These are phyloP conservation scores for Hippocampus barbouri DNA, from an alignment of 2,113 vertebrate genomes.

Conservation along the genomic window DNA sequence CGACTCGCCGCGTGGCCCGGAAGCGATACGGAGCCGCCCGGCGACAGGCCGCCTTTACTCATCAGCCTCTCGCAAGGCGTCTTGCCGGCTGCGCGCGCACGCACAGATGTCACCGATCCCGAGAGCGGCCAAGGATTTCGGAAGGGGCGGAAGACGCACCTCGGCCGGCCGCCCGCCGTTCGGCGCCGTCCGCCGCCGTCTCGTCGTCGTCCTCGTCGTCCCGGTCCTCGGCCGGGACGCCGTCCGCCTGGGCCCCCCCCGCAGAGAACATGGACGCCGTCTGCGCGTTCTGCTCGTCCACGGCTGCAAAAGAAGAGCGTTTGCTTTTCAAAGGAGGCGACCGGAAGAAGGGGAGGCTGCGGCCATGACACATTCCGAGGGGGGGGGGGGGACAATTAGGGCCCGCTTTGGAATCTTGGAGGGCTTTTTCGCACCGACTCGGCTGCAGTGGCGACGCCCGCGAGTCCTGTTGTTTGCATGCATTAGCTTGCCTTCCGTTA, in stretches of 20 bases:
- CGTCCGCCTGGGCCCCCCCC: constrained; percentile 66
- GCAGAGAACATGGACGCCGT: constrained; percentile 81
- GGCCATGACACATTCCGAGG: too few relatives aligned
- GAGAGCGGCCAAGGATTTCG: neutral
- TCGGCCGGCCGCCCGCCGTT: constrained; percentile 73
- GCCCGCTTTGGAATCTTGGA: too few relatives aligned
- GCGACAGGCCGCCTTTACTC: constrained; percentile 78
- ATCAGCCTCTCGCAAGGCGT: constrained; percentile 88
- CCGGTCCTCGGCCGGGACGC: constrained; percentile 55
- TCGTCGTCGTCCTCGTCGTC: constrained; percentile 69
- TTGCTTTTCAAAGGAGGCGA: too few relatives aligned
- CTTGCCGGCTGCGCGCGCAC: constrained; percentile 73
- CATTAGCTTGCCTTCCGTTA: too few relatives aligned
- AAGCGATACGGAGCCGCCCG: constrained; percentile 85
- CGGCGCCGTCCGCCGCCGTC: constrained; percentile 70
- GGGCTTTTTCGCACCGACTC: too few relatives aligned
- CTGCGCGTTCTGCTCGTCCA: constrained; percentile 96
- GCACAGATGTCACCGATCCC: neutral
- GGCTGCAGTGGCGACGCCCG: too few relatives aligned
- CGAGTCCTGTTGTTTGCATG: too few relatives aligned
- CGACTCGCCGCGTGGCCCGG: constrained; percentile 82
- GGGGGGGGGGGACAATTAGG: too few relatives aligned
- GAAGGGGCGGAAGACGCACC: constrained; percentile 58
- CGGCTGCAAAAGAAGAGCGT: constrained; percentile 68
- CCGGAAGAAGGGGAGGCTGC: too few relatives aligned